A percentile compares a stretch with the other conserved stretches of the same genome.
phyloP scores from a whole-genome alignment of 2,888 invertebrate genomes.

The Aphodius granarius region DNA sequence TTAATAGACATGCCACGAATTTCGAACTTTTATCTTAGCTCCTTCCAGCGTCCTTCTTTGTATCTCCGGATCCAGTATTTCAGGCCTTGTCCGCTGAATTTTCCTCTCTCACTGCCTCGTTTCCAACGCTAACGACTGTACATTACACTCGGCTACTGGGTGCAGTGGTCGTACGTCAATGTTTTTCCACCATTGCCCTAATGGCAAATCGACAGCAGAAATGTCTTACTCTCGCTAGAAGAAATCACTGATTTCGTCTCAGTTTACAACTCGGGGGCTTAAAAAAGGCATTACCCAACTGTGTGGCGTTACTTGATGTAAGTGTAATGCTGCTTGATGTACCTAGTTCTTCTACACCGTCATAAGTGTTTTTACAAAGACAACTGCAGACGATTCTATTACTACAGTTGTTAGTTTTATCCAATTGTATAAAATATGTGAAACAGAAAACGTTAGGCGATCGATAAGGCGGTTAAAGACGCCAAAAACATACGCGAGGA shows the following conservation, averaged over 20 bases:
- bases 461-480: not conserved
- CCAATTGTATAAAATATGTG: no score
- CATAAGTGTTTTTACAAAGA: no score
- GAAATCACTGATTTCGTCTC: no score
- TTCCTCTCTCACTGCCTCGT: not conserved
- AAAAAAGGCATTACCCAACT: no score
- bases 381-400: no score
- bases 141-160: not conserved
- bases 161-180: constrained; percentile 4
- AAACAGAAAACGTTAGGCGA: not conserved
- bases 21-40: constrained; percentile 5
- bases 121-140: not conserved
- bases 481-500: not conserved
- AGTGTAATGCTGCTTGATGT: no score
- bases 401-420: no score
- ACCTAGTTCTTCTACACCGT: no score
- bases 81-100: no score
- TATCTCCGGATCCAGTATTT: not conserved
- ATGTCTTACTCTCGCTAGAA: not conserved
- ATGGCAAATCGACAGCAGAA: not conserved
- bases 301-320: no score
- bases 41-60: not conserved
- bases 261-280: no score
- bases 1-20: constrained; percentile 6
- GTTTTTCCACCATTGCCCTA: constrained; percentile 6